Percentiles rank a stretch among this genome's conserved stretches.
Evolutionary conservation across 2,113 vertebrate genomes (phyloP).

Genomic region (Scomber japonicus): DNA sequence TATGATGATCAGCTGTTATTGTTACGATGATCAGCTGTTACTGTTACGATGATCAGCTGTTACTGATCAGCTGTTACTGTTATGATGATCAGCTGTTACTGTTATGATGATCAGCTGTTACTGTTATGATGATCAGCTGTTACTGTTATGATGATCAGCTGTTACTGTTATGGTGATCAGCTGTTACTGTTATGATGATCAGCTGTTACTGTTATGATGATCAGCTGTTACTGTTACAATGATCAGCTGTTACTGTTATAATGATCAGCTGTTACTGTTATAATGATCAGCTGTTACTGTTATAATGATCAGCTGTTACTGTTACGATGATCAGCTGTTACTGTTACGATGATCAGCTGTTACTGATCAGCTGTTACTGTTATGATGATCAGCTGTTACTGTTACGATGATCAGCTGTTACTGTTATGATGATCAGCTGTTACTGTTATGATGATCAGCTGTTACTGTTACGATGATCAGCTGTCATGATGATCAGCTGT

Average conservation of each 20-base stretch:
- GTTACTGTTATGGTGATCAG: no score
- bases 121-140: constrained; percentile 55
- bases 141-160: constrained; percentile 76
- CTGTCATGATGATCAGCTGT: no score
- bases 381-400: constrained; percentile 73
- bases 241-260: constrained; percentile 75
- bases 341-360: constrained; percentile 55
- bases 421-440: constrained; percentile 55
- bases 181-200: no score
- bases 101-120: constrained; percentile 57
- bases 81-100: constrained; percentile 73
- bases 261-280: constrained; percentile 74
- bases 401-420: constrained; percentile 57
- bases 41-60: constrained; percentile 55
- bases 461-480: no score
- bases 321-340: constrained; percentile 57
- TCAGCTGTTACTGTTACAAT: constrained; percentile 75
- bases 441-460: constrained; percentile 76
- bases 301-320: no score
- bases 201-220: constrained; percentile 76
- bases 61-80: constrained; percentile 84
- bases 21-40: constrained; percentile 57
- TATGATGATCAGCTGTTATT: constrained; percentile 57
- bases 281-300: constrained; percentile 72
- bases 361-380: constrained; percentile 84